Conservation (phyloP, 1,140 invertebrate genomes). For the Lordiphosa clarofinis region DNA sequence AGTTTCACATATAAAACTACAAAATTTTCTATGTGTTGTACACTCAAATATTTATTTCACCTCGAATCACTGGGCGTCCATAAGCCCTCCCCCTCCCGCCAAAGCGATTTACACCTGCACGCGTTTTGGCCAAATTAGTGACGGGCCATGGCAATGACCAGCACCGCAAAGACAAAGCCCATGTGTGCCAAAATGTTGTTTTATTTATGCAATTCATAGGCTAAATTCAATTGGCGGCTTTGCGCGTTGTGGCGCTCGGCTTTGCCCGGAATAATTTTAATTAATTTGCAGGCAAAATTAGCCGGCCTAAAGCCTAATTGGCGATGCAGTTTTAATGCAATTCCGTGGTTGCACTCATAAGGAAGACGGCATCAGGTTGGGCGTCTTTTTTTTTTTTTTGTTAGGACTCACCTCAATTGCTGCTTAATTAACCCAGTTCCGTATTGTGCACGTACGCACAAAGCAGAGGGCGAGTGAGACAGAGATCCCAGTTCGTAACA, state of each 20-base stretch:
- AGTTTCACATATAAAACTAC: too few species aligned
- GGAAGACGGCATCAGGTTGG: constrained; percentile 3
- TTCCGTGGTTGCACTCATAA: constrained; percentile 42
- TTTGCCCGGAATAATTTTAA: constrained; percentile 63
- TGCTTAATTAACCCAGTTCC: constrained; percentile 74
- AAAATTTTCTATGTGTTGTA: too few species aligned
- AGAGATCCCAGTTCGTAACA: constrained; percentile 28
- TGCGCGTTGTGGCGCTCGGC: constrained; percentile 26
- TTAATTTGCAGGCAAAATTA: constrained; percentile 63
- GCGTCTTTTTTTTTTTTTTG: constrained; percentile 6
- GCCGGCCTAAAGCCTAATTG: constrained; percentile 57
- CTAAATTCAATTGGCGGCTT: constrained; percentile 63
- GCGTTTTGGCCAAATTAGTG: constrained; percentile 62
- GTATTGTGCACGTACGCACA: constrained; percentile 56
- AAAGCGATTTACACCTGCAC: constrained; percentile 65
- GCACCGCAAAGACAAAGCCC: constrained; percentile 21
- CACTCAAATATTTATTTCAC: not conserved
- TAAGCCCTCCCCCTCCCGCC: constrained; percentile 31
- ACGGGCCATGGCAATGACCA: constrained; percentile 22
- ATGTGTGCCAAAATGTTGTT: constrained; percentile 34
- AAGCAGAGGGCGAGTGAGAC: constrained; percentile 1
- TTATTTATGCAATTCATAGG: constrained; percentile 50
- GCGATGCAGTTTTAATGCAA: constrained; percentile 63
- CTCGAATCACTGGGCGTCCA: constrained; percentile 19
- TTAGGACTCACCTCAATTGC: constrained; percentile 61